Conservation (phyloP, 2,888 invertebrate genomes). For the Fissipunctia ypsillon region DNA sequence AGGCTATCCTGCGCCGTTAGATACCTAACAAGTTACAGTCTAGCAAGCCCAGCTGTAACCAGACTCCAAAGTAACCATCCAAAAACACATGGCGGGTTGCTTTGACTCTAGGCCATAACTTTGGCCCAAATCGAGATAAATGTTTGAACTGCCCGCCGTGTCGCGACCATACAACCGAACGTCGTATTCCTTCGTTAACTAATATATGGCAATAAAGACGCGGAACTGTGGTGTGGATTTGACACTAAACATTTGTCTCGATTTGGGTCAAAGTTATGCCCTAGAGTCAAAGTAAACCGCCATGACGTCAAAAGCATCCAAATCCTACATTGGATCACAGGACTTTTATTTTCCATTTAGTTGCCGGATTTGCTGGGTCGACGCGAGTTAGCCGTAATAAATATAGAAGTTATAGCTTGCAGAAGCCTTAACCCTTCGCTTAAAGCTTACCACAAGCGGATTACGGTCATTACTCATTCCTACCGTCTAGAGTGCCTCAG, state of each 20-base stretch:
- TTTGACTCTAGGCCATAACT: no score
- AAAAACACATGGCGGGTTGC: slow-evolving; percentile 32
- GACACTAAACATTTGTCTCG: no score
- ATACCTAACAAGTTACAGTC: neutral
- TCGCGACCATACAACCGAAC: no score
- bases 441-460: slow-evolving; percentile 89
- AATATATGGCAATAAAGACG: no score
- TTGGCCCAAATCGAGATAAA: no score
- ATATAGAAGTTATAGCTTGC: slow-evolving; percentile 85
- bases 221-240: no score
- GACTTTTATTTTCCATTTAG: slow-evolving; percentile 76
- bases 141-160: no score
- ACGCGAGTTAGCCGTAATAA: slow-evolving; percentile 84
- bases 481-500: slow-evolving; percentile 85
- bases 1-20: no score
- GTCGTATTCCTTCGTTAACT: no score
- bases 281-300: no score
- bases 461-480: slow-evolving; percentile 89
- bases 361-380: slow-evolving; percentile 77
- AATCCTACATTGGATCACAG: slow-evolving; percentile 68
- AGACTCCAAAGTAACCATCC: slow-evolving; percentile 12
- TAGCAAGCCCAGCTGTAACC: neutral
- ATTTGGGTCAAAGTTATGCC: no score
- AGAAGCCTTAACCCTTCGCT: slow-evolving; percentile 88
- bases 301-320: slow-evolving; percentile 46